These are phyloP conservation scores for Parnassius mnemosyne DNA, from an alignment of 2,888 invertebrate species.

Conservation along the genomic window DNA sequence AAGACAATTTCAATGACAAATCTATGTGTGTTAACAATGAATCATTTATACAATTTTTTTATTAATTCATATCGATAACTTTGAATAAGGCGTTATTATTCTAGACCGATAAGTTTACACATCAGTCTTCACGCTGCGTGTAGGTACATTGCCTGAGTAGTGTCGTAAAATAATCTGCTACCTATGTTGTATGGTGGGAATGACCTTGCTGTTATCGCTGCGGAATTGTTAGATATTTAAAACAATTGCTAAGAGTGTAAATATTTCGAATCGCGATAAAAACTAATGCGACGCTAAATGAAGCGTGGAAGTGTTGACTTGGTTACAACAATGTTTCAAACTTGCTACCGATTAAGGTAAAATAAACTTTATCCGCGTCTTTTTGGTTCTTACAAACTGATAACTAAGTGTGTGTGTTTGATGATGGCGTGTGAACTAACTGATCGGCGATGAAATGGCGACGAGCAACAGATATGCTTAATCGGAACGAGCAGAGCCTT, in stretches of 20 bases:
- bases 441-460: too few relatives aligned
- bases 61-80: conserved; percentile 3
- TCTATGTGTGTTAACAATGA: too few relatives aligned
- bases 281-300: conserved; percentile 16
- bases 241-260: conserved; percentile 38
- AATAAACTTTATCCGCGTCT: too few relatives aligned
- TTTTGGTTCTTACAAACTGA: too few relatives aligned
- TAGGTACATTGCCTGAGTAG: conserved; percentile 4
- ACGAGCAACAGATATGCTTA: conserved; percentile 1
- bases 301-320: conserved; percentile 16
- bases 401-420: too few relatives aligned
- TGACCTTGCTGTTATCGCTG: conserved; percentile 64
- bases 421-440: too few relatives aligned
- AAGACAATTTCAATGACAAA: too few relatives aligned
- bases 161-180: conserved; percentile 35
- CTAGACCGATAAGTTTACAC: background rate
- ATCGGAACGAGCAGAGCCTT: conserved; percentile 3
- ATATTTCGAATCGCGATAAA: conserved; percentile 27
- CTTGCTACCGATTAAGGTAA: too few relatives aligned
- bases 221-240: conserved; percentile 46
- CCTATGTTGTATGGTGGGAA: conserved; percentile 47
- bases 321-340: too few relatives aligned
- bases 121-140: background rate
- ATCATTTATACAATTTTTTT: background rate
- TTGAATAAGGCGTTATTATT: too few relatives aligned